Percentiles rank a stretch among this genome's conserved stretches.
Conservation (phyloP, 2,113 vertebrate genomes). For the Pluvialis apricaria region DNA sequence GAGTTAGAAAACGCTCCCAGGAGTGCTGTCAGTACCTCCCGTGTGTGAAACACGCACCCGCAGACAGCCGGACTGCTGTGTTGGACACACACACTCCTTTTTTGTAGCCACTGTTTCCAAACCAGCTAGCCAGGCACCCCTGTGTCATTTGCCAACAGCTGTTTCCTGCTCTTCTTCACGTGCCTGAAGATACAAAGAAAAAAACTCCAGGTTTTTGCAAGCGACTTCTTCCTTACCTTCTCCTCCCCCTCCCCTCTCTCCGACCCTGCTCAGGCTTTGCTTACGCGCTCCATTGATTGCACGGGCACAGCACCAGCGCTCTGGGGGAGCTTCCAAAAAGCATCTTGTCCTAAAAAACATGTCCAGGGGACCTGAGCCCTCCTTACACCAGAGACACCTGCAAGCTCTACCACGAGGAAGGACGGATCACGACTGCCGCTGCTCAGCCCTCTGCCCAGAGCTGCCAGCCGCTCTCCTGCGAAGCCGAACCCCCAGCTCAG, state of each 20-base stretch:
- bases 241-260: not conserved
- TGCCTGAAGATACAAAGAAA: not conserved
- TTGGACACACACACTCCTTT: fast-evolving
- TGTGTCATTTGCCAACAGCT: not conserved
- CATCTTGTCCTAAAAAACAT: fast-evolving
- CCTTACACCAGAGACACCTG: fast-evolving
- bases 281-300: fast-evolving
- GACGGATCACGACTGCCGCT: fast-evolving
- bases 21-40: fast-evolving
- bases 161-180: not conserved
- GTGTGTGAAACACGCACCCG: fast-evolving
- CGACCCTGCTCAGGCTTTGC: not conserved
- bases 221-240: not conserved
- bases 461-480: fast-evolving
- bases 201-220: not conserved
- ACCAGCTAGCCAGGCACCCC: not conserved
- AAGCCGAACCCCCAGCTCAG: not conserved
- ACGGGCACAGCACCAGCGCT: fast-evolving
- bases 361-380: fast-evolving
- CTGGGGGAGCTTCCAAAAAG: not conserved
- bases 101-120: not conserved
- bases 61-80: fast-evolving
- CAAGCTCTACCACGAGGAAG: too few species aligned
- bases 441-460: not conserved
- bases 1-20: not conserved